These are phyloP conservation scores for Simalia tracyae DNA, from an alignment of 2,797 vertebrate genomes.

Conservation along the genomic window DNA sequence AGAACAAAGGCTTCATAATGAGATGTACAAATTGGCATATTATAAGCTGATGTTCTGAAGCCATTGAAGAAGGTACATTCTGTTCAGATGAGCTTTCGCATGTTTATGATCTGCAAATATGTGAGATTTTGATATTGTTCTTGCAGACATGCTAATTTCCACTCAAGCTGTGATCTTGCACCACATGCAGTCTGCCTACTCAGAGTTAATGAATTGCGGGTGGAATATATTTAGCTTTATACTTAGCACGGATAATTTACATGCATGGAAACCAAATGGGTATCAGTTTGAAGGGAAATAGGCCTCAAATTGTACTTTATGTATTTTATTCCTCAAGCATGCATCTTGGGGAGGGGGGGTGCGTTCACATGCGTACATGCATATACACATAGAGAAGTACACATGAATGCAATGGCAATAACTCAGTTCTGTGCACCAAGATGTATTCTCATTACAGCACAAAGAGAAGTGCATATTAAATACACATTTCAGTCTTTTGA, in stretches of 20 bases:
- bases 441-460: not conserved
- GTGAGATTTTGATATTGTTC: constrained; percentile 37
- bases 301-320: not conserved
- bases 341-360: not conserved
- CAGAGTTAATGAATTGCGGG: constrained; percentile 28
- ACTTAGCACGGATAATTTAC: constrained; percentile 39
- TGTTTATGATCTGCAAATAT: constrained; percentile 33
- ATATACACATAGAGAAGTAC: not conserved
- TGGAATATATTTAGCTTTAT: constrained; percentile 33
- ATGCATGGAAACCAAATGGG: constrained; percentile 40
- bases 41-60: constrained; percentile 34
- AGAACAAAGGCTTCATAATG: constrained; percentile 20
- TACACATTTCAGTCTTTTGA: not conserved
- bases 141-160: constrained; percentile 20
- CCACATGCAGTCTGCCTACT: constrained; percentile 12
- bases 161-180: constrained; percentile 31
- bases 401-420: not conserved
- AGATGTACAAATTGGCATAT: constrained; percentile 2
- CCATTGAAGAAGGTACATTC: not conserved
- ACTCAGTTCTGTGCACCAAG: not conserved
- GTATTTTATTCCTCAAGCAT: not conserved
- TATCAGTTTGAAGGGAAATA: constrained; percentile 17
- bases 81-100: not conserved
- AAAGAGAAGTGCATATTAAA: not conserved
- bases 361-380: not conserved